phyloP scores from a whole-genome alignment of 2,797 vertebrate species.

The Cynodonichthys magdalenae region DNA sequence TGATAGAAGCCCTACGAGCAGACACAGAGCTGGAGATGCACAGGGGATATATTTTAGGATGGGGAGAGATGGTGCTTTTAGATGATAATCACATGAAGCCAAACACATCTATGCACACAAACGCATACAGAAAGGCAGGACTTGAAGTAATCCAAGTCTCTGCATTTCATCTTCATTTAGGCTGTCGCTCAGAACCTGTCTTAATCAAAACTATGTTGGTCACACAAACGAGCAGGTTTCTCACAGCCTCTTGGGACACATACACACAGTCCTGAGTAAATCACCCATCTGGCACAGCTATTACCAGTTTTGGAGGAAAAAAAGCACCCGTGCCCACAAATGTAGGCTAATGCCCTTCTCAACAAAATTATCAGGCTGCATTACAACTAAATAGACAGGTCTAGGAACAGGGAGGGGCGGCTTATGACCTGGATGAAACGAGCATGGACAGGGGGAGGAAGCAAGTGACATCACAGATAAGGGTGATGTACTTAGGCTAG shows the following conservation, averaged over 20 bases:
- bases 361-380: constrained; percentile 66
- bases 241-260: constrained; percentile 34
- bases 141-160: constrained; percentile 34
- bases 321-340: constrained; percentile 61
- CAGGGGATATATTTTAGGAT: constrained; percentile 15
- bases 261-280: constrained; percentile 66
- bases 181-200: constrained; percentile 30
- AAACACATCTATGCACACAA: constrained; percentile 18
- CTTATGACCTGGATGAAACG: constrained; percentile 58
- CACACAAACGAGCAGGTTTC: constrained; percentile 33
- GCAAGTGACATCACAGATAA: constrained; percentile 63
- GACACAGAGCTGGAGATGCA: constrained; percentile 55
- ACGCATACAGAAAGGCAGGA: constrained; percentile 31
- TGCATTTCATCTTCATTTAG: constrained; percentile 62
- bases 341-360: constrained; percentile 74
- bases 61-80: constrained; percentile 24
- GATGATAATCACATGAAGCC: constrained; percentile 37
- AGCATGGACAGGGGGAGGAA: constrained; percentile 57
- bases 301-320: constrained; percentile 67
- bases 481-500: constrained; percentile 47
- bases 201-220: constrained; percentile 53
- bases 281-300: constrained; percentile 70
- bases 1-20: constrained; percentile 62
- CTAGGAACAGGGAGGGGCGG: constrained; percentile 8
- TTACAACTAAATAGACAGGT: constrained; percentile 60